phyloP scores from a whole-genome alignment of 2,113 vertebrate genomes.

The Ochotona princeps region DNA sequence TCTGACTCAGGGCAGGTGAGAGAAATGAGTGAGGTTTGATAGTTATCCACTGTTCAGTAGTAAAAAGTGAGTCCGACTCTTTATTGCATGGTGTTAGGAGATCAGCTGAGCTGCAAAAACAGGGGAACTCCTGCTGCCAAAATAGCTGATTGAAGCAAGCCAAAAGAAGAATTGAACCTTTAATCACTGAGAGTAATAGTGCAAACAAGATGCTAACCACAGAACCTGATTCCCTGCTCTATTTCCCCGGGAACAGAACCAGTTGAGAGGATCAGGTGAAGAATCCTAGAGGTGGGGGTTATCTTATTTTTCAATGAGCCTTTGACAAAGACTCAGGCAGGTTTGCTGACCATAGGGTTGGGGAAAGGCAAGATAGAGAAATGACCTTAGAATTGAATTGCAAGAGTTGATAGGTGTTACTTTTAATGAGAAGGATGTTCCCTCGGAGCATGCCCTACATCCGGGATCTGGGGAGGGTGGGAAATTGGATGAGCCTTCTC shows the following conservation, averaged over 20 bases:
- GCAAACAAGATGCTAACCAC: not conserved
- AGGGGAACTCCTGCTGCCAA: not conserved
- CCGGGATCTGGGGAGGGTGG: no score
- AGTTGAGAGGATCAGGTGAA: no score
- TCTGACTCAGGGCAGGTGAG: not conserved
- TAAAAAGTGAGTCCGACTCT: not conserved
- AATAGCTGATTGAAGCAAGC: not conserved
- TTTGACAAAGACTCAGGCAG: not conserved
- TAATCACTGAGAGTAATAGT: rapidly evolving
- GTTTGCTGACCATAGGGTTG: not conserved
- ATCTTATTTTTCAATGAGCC: rapidly evolving
- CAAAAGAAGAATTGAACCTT: not conserved
- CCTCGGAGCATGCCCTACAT: no score
- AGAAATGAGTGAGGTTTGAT: not conserved
- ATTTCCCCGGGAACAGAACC: rapidly evolving
- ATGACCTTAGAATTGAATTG: not conserved
- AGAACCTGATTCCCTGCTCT: rapidly evolving
- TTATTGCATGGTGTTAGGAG: not conserved
- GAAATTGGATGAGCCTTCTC: no score
- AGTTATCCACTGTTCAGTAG: not conserved
- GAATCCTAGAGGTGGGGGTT: rapidly evolving
- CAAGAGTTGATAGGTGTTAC: not conserved
- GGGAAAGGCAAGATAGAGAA: no score
- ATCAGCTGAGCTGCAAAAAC: not conserved
- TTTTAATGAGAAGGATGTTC: no score